Conservation (phyloP, 1,140 invertebrate species). For the Drosophila oshimai region DNA sequence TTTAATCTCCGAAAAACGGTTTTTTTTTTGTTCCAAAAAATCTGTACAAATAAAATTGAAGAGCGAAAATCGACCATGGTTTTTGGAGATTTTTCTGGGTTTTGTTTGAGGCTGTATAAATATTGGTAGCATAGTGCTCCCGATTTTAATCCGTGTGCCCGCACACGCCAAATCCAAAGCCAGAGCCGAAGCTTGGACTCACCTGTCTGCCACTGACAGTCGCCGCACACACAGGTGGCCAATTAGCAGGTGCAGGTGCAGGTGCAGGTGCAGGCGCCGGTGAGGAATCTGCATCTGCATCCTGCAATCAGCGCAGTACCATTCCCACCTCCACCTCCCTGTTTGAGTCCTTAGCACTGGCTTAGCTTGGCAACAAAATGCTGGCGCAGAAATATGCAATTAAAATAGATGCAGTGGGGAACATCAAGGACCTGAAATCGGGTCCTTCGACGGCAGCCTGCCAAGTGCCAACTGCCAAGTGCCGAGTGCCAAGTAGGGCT, state of each 20-base stretch:
- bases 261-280: too few relatives aligned
- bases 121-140: too few relatives aligned
- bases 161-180: too few relatives aligned
- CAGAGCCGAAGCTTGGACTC: too few relatives aligned
- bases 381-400: conserved; percentile 31
- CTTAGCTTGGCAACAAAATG: conserved; percentile 3
- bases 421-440: neutral
- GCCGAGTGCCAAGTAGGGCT: neutral
- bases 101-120: too few relatives aligned
- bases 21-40: too few relatives aligned
- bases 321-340: neutral
- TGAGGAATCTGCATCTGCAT: too few relatives aligned
- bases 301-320: conserved; percentile 9
- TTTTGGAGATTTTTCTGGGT: too few relatives aligned
- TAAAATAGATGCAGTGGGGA: conserved; percentile 13
- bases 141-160: too few relatives aligned
- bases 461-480: conserved; percentile 10
- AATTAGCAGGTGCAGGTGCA: conserved; percentile 25
- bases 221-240: conserved; percentile 10
- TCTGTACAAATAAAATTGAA: too few relatives aligned
- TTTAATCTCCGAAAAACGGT: too few relatives aligned
- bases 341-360: neutral
- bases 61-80: too few relatives aligned
- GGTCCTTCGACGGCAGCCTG: neutral
- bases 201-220: neutral